Conservation (phyloP, 2,113 vertebrate species). For the Steatornis caripensis region DNA sequence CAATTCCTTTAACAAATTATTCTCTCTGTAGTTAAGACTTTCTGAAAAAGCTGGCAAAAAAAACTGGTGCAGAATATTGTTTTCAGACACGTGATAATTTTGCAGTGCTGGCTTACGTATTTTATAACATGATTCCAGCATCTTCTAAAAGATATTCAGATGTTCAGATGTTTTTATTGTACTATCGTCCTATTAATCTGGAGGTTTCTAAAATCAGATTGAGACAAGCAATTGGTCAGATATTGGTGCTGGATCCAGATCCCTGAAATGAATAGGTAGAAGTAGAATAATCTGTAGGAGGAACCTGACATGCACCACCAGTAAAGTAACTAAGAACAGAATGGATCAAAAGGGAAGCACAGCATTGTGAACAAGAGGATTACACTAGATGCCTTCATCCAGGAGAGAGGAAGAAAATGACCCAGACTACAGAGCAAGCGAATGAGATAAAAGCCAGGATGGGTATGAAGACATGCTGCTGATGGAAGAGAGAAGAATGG, state of each 20-base stretch:
- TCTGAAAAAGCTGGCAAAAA: neutral
- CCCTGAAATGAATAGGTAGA: neutral
- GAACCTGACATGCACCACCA: neutral
- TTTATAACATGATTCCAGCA: neutral
- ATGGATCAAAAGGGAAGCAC: neutral
- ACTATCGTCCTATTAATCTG: neutral
- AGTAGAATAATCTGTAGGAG: neutral
- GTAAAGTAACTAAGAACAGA: neutral
- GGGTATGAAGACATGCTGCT: neutral
- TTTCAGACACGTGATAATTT: neutral
- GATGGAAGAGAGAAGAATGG: neutral
- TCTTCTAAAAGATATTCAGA: neutral
- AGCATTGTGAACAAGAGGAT: fast-evolving
- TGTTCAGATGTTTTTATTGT: neutral
- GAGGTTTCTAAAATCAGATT: neutral
- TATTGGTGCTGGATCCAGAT: neutral
- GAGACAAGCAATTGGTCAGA: neutral
- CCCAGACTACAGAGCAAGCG: neutral
- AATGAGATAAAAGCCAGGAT: neutral
- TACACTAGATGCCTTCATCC: neutral
- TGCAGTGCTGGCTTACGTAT: neutral
- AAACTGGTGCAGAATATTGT: neutral
- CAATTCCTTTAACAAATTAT: neutral
- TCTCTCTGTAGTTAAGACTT: neutral
- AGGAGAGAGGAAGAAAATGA: neutral